A percentile compares a stretch with the other conserved stretches of the same genome.
These are phyloP conservation scores for Aradus depressus DNA, from an alignment of 2,888 invertebrate genomes.

Conservation along the genomic window DNA sequence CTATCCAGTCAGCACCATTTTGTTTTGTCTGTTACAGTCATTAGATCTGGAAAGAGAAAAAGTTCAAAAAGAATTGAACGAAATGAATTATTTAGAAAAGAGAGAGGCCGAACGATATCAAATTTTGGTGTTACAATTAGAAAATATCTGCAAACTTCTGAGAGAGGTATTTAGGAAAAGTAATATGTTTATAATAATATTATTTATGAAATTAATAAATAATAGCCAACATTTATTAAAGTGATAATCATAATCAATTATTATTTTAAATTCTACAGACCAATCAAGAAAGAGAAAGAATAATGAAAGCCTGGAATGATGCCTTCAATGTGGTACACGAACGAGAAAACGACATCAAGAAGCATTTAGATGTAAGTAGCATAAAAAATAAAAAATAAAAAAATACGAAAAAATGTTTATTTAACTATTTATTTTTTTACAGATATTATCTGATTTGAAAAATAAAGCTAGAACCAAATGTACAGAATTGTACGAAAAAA, in stretches of 20 bases:
- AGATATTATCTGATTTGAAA: conserved; percentile 15
- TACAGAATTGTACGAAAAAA: conserved; percentile 15
- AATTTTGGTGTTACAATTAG: conserved; percentile 15
- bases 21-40: too few species aligned
- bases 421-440: not conserved
- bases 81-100: conserved; percentile 16
- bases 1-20: too few species aligned
- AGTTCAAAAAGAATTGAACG: conserved; percentile 11
- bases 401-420: too few species aligned
- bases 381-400: too few species aligned
- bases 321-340: conserved; percentile 25
- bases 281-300: conserved; percentile 40
- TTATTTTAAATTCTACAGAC: conserved; percentile 38
- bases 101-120: conserved; percentile 17
- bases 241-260: not conserved
- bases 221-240: too few species aligned
- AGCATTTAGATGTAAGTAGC: conserved; percentile 21
- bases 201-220: not conserved
- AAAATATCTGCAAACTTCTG: conserved; percentile 17
- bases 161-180: too few species aligned
- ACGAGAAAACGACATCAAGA: conserved; percentile 23
- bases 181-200: not conserved
- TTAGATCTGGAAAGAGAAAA: conserved; percentile 10
- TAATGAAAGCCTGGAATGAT: conserved; percentile 28
- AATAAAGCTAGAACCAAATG: conserved; percentile 9